Conservation (phyloP, 2,113 vertebrate species). For the Passer domesticus region DNA sequence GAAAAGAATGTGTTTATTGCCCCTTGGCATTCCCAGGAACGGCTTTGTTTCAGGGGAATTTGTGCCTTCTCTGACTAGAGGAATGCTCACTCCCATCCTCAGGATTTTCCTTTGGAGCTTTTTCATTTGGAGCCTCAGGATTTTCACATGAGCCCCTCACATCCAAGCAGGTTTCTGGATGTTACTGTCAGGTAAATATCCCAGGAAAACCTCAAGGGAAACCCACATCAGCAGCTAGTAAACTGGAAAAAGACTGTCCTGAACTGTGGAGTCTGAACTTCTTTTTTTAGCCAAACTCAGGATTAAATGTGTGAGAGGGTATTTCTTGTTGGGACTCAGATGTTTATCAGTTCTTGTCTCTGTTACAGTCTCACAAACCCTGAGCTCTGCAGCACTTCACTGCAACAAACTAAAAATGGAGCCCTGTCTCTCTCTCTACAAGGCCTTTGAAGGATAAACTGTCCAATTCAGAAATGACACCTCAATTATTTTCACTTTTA, state of each 20-base stretch:
- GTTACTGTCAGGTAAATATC: neutral
- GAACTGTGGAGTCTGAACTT: neutral
- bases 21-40: neutral
- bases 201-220: neutral
- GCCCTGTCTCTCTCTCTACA: too few species aligned
- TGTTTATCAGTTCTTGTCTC: too few species aligned
- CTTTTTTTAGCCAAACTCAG: too few species aligned
- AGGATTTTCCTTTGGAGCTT: neutral
- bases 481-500: too few species aligned
- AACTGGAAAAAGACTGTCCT: neutral
- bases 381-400: too few species aligned
- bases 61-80: neutral
- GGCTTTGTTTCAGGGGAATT: neutral
- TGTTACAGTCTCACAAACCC: too few species aligned
- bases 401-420: too few species aligned
- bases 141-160: neutral
- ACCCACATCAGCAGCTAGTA: neutral
- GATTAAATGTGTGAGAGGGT: too few species aligned
- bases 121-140: neutral
- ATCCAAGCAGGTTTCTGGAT: neutral
- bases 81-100: neutral
- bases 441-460: too few species aligned
- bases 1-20: constrained; percentile 15
- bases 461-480: too few species aligned
- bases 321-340: too few species aligned